Percentiles rank a stretch among this genome's conserved stretches.
Evolutionary conservation across 2,797 vertebrate species (phyloP).

Genomic region (Xenopus petersii): DNA sequence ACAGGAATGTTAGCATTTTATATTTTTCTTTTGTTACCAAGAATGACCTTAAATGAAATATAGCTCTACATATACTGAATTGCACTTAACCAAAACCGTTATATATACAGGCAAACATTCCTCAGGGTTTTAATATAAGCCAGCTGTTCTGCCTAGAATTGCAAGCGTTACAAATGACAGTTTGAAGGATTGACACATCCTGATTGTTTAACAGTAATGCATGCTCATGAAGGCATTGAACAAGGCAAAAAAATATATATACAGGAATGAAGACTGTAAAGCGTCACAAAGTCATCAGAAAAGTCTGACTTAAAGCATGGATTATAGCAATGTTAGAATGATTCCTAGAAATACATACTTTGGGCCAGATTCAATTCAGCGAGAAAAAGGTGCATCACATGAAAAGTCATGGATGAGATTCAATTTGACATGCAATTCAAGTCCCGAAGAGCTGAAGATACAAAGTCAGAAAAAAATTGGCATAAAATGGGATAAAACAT

Average conservation of each 20-base stretch:
- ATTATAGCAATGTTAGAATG: constrained; percentile 53
- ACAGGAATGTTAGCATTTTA: constrained; percentile 60
- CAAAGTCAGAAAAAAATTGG: no score
- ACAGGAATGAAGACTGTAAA: constrained; percentile 47
- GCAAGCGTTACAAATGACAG: constrained; percentile 47
- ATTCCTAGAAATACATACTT: constrained; percentile 18
- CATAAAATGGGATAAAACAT: no score
- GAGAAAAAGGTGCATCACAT: no score
- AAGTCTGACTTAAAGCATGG: constrained; percentile 52
- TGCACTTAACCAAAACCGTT: constrained; percentile 68
- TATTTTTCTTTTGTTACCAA: constrained; percentile 72
- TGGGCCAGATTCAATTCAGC: no score
- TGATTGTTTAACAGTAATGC: constrained; percentile 47
- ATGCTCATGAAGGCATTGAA: constrained; percentile 54
- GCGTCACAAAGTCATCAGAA: constrained; percentile 41
- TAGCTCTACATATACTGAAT: constrained; percentile 56
- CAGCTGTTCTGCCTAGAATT: constrained; percentile 53
- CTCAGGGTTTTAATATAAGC: constrained; percentile 68
- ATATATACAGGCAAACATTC: constrained; percentile 62
- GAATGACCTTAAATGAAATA: constrained; percentile 69
- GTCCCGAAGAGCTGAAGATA: no score
- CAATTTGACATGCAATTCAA: no score
- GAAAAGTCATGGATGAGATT: no score
- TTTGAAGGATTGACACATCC: constrained; percentile 44
- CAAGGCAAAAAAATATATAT: constrained; percentile 39